phyloP scores from a whole-genome alignment of 2,113 vertebrate species.

The Rhinopithecus roxellana region DNA sequence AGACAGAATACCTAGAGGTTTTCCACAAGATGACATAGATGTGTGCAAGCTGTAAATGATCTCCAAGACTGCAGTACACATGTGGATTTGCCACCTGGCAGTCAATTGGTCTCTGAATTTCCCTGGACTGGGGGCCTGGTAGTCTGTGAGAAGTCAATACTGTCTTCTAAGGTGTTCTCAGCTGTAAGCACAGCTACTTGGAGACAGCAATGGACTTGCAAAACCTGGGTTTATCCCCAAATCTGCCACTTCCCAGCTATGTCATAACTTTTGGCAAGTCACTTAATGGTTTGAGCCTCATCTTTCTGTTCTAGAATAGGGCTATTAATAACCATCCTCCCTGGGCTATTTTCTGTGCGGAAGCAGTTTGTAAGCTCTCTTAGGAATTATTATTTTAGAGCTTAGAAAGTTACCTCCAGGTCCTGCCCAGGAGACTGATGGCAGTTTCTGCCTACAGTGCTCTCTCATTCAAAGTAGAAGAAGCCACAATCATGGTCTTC shows the following conservation, averaged over 20 bases:
- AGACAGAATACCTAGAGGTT: background rate
- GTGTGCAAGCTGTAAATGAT: background rate
- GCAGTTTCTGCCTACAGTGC: background rate
- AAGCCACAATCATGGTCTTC: background rate
- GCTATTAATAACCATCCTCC: conserved; percentile 71
- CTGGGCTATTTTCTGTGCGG: conserved; percentile 46
- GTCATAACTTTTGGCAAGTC: conserved; percentile 56
- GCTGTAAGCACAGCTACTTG: background rate
- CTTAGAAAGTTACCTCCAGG: conserved; percentile 49
- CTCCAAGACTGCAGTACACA: no score
- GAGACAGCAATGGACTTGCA: background rate
- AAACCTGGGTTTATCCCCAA: background rate
- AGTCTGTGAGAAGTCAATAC: background rate
- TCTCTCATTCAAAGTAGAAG: conserved; percentile 2
- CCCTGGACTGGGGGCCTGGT: background rate
- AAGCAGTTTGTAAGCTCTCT: conserved; percentile 66
- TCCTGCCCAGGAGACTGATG: conserved; percentile 7
- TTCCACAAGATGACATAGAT: background rate
- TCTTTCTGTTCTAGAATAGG: conserved; percentile 57
- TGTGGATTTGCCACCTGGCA: background rate
- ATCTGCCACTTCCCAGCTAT: conserved; percentile 35
- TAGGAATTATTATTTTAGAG: conserved; percentile 69
- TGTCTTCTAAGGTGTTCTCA: background rate
- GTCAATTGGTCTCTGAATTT: background rate
- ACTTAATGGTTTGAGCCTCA: conserved; percentile 45